Base-by-base conservation (phyloP, 2,113 vertebrate genomes). In the Brachypteracias leptosomus region DNA sequence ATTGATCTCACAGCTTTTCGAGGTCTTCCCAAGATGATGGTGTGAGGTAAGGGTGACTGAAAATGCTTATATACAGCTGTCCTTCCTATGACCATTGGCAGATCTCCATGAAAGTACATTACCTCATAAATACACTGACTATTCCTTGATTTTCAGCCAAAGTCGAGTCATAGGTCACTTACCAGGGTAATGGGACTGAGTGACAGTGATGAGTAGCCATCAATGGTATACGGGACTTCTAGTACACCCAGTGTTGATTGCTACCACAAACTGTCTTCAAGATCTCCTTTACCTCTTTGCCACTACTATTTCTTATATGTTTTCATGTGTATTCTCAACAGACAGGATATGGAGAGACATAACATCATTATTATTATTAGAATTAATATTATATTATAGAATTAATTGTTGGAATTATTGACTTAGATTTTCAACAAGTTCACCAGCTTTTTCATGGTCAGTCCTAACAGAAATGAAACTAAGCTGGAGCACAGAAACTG, bases 201-300 rank as follows among this genome's bases (percentile, higher is more conserved):
- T 2, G 36, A 5, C 47, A 16, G 17, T 3, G 28, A 12, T 28
- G 33, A 55, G 24, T 16, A 66, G 25, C 15, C 4, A 2, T 7
- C 46, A 2, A 0, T 31, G 24, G 4, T 6, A 10, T 1, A 7
- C 0, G 1, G 47, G 35, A 28, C 33, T 63, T 87, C 21, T 26
- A 7, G 15, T 5, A 13, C 1, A 0, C 8, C 7, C 19, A 19
- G 1, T 4, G 1, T 5, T 51, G 7, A 14, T 10, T 33, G 3
- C 22, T 62, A 8, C 28, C 6, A 28, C 46, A 57, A 20, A 51
- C 8, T 13, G n/a, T n/a, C 74, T 33, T 83, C 4, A 19, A 46
- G 19, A 52, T 54, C 38, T 13, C 51, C 18, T 40, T 79, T 28
- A 58, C 40, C 17, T 72, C 49, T 59, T 40, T 44, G 26, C 29